Evolutionary conservation across 2,797 vertebrate species (phyloP).

Genomic region (Fundulus diaphanus): DNA sequence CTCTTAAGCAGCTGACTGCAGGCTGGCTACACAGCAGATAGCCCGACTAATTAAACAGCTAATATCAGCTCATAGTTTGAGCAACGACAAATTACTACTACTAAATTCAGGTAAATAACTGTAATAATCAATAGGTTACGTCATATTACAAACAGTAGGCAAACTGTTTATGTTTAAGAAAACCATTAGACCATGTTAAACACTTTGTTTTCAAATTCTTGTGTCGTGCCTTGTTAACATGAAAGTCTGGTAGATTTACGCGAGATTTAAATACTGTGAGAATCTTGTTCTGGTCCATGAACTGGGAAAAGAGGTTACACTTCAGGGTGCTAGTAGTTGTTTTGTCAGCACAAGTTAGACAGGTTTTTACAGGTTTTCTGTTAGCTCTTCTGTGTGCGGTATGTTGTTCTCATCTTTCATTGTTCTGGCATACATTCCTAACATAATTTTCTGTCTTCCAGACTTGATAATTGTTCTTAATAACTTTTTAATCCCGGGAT

Average conservation of each 20-base stretch:
- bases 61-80: neutral
- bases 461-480: neutral
- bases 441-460: neutral
- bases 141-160: too few relatives aligned
- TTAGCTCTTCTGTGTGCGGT: constrained; percentile 14
- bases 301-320: neutral
- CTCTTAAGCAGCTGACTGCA: too few relatives aligned
- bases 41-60: too few relatives aligned
- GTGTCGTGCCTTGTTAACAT: too few relatives aligned
- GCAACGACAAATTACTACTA: too few relatives aligned
- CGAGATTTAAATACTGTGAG: too few relatives aligned
- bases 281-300: neutral
- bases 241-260: neutral
- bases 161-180: too few relatives aligned
- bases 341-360: constrained; percentile 13
- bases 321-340: neutral
- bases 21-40: too few relatives aligned
- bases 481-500: neutral
- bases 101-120: too few relatives aligned
- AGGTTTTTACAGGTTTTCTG: constrained; percentile 13
- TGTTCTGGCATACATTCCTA: neutral
- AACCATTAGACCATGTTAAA: too few relatives aligned
- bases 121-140: too few relatives aligned
- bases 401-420: constrained; percentile 11
- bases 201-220: too few relatives aligned